Evolutionary conservation across 2,888 invertebrate genomes (phyloP), one percentile per base, ranked within the genome.

Genomic region (Leptinotarsa rubiginosa): DNA sequence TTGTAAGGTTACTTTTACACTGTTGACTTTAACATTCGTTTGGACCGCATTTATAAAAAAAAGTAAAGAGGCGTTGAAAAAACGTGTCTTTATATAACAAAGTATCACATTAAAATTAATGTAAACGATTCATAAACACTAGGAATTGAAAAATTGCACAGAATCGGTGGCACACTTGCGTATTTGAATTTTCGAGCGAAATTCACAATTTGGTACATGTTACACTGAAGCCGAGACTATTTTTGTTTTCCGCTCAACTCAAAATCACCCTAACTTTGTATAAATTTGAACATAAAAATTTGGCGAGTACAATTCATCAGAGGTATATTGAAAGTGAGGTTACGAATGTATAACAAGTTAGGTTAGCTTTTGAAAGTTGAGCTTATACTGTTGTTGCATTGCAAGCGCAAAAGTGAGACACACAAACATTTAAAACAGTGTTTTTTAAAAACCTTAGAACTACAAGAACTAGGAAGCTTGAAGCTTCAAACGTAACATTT

Each of bases 371-470:
- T 73, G 78, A 72, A 69, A 54, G 75, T 66, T 75, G 69, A 78
- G 76, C 75, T 69, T 64, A 68, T 79, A 77, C 75, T 81, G 80
- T 81, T 81, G 81, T 83, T 85, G 84, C 81, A 78, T 83, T 66
- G 84, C 84, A 87, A 87, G 87, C 87, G 85, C 84, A 86, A 86
- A 87, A 86, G 87, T 87, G 87, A 86, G 84, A 87, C 87, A 87
- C 87, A 87, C 87, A 87, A 87, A 88, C 87, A 87, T 87, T 87
- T 86, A 87, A 87, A 88, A 87, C 87, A 87, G 86, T 87, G 87
- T 87, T 86, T 85, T 86, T 85, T 83, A 83, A 85, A 86, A 86
- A 86, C 80, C 85, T 85, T 87, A 84, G 78, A 81, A 83, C 85
- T 85, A 85, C 80, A 56, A 85, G 82, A 84, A 81, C 81, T 80